phyloP scores from a whole-genome alignment of 2,113 vertebrate genomes.

The Chiloscyllium plagiosum region DNA sequence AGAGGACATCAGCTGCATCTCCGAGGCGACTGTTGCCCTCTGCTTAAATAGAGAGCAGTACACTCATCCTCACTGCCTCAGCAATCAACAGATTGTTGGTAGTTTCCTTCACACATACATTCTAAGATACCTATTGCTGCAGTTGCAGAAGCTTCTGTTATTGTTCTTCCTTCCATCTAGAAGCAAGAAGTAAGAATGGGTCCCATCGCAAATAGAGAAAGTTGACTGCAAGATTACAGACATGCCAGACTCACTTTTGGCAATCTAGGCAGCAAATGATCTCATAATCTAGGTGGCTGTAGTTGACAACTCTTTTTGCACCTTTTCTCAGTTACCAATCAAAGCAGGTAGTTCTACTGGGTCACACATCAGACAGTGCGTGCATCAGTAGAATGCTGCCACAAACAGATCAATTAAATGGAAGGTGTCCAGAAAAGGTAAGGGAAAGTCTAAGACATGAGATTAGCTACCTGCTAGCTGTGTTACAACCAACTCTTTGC shows the following conservation, averaged over 20 bases:
- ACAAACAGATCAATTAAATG: not conserved
- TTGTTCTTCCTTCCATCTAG: not conserved
- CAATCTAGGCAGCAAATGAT: not conserved
- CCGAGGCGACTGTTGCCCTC: not conserved
- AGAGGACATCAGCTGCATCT: not conserved
- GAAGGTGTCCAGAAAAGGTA: not conserved
- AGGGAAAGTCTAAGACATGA: not conserved
- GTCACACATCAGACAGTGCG: not conserved
- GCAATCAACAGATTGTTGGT: not conserved
- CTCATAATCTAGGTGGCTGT: not conserved
- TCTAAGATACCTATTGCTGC: not conserved
- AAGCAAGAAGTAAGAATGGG: not conserved
- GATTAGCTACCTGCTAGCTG: not conserved
- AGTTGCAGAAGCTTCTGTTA: not conserved
- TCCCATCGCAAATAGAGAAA: not conserved
- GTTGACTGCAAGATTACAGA: not conserved
- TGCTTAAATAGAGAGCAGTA: not conserved
- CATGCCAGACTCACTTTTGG: not conserved
- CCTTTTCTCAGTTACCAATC: not conserved
- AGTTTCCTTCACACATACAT: not conserved
- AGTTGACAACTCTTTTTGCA: not conserved
- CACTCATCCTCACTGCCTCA: not conserved
- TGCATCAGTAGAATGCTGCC: not conserved
- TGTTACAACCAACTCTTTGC: not conserved
- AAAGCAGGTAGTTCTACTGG: not conserved